These are phyloP conservation scores for Barnardius zonarius DNA, from an alignment of 2,113 vertebrate genomes.

Conservation along the genomic window DNA sequence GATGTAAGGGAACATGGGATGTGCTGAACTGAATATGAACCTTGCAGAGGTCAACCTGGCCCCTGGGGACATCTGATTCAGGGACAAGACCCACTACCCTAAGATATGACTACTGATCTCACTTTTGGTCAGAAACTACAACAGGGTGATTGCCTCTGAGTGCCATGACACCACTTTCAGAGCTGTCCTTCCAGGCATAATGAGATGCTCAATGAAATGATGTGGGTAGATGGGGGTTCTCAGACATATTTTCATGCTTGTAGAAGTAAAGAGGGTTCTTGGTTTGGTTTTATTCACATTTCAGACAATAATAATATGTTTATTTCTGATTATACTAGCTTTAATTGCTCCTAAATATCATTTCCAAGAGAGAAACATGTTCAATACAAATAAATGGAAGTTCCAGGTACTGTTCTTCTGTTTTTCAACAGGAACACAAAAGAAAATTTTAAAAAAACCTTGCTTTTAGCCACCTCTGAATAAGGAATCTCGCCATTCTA, in stretches of 20 bases:
- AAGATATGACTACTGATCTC: not conserved
- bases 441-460: not conserved
- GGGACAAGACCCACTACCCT: not conserved
- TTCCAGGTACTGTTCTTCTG: not conserved
- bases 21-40: not conserved
- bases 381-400: not conserved
- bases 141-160: not conserved
- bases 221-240: not conserved
- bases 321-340: not conserved
- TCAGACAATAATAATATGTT: not conserved
- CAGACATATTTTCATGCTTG: not conserved
- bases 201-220: not conserved
- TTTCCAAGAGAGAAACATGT: not conserved
- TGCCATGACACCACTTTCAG: not conserved
- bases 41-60: not conserved
- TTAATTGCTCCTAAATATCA: not conserved
- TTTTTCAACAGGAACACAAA: not conserved
- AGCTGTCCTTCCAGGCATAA: not conserved
- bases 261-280: not conserved
- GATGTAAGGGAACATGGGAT: not conserved
- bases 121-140: not conserved
- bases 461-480: not conserved
- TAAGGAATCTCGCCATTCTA: not conserved
- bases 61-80: not conserved
- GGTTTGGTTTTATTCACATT: not conserved